Conservation (phyloP, 1,140 invertebrate species). For the Euura saliciscinereae region DNA sequence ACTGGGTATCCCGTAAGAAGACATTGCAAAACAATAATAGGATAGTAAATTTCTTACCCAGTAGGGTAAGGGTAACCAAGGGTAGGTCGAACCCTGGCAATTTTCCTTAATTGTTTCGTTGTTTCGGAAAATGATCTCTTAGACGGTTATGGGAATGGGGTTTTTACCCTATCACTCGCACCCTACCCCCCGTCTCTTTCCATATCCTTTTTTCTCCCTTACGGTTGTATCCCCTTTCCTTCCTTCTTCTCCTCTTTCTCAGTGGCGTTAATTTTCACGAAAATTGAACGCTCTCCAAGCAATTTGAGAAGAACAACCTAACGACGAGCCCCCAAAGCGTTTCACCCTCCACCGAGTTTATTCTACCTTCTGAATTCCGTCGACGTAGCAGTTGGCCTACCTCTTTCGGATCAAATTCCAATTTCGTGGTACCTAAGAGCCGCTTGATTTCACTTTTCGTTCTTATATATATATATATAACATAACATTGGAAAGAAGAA, state of each 20-base stretch:
- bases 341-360: background rate
- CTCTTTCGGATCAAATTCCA: background rate
- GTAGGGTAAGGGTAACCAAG: background rate
- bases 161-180: background rate
- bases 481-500: no score
- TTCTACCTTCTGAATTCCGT: background rate
- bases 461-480: no score
- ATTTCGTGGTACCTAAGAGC: background rate
- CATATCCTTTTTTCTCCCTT: background rate
- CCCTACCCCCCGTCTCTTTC: background rate
- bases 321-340: background rate
- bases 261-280: conserved; percentile 5
- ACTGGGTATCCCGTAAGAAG: no score
- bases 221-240: no score
- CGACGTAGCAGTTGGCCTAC: background rate
- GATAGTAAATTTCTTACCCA: conserved; percentile 5
- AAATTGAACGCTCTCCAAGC: conserved; percentile 5
- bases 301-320: conserved; percentile 7
- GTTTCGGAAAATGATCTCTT: conserved; percentile 5
- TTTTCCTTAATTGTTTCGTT: conserved; percentile 7
- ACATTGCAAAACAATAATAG: conserved; percentile 5
- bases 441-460: no score
- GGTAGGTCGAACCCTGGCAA: background rate
- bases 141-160: background rate
- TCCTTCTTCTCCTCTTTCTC: background rate